These are phyloP conservation scores for Pteruthius melanotis DNA, from an alignment of 2,113 vertebrate genomes.

Conservation along the genomic window DNA sequence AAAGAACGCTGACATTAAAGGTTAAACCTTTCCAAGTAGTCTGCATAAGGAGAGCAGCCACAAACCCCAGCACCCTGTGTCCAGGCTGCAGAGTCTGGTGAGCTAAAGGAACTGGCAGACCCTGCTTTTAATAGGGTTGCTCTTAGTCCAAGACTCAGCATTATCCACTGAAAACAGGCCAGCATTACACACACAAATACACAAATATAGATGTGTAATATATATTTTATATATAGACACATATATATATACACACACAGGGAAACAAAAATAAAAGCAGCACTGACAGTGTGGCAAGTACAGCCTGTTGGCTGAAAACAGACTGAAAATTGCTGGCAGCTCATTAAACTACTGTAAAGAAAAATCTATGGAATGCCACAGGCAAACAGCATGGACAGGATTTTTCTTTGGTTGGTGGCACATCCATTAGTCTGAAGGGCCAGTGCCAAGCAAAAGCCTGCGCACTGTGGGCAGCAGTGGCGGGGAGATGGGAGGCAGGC, in stretches of 20 bases:
- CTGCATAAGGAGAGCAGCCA: background rate
- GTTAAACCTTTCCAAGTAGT: background rate
- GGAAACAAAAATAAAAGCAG: conserved; percentile 11
- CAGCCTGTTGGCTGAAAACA: background rate
- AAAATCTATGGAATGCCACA: background rate
- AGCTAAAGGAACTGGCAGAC: background rate
- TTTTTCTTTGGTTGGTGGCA: background rate
- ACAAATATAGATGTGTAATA: background rate
- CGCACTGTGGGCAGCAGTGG: background rate
- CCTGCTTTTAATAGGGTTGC: background rate
- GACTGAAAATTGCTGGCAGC: background rate
- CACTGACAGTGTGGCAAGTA: background rate
- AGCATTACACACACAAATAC: background rate
- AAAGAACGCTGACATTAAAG: background rate
- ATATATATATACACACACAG: background rate
- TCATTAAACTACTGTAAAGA: background rate
- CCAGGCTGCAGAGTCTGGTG: background rate
- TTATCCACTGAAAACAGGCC: background rate
- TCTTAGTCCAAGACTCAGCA: background rate
- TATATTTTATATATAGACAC: background rate
- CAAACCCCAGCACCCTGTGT: background rate
- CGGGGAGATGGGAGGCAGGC: background rate
- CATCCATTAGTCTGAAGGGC: background rate
- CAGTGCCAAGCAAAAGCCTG: background rate
- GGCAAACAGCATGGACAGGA: background rate